These are phyloP conservation scores for Oophaga pumilio DNA, from an alignment of 2,113 vertebrate genomes.

Conservation along the genomic window DNA sequence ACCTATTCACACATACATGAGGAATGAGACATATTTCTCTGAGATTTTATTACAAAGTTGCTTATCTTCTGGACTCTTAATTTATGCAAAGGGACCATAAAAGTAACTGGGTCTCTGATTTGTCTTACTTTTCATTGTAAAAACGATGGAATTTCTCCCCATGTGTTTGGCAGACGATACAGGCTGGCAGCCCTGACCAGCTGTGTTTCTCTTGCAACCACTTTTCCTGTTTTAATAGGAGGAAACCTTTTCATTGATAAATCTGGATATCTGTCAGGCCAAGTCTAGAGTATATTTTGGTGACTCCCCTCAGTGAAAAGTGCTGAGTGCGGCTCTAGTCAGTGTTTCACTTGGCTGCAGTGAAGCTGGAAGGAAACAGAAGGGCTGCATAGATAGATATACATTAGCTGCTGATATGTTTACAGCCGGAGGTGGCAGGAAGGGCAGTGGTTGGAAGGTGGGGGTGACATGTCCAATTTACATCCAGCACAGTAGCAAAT, in stretches of 20 bases:
- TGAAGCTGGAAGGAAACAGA: slow-evolving; percentile 74
- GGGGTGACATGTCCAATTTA: slow-evolving; percentile 25
- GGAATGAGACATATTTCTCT: too few species aligned
- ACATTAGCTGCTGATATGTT: slow-evolving; percentile 57
- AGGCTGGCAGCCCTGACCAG: background rate
- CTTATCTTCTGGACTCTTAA: too few species aligned
- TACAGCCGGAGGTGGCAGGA: slow-evolving; percentile 66
- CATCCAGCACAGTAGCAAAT: slow-evolving; percentile 57
- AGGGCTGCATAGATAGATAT: slow-evolving; percentile 71
- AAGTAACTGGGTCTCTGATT: too few species aligned
- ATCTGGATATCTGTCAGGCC: slow-evolving; percentile 14
- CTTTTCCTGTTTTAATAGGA: slow-evolving; percentile 11
- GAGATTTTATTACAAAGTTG: too few species aligned
- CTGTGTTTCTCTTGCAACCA: slow-evolving; percentile 6
- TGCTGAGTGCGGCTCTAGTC: slow-evolving; percentile 56
- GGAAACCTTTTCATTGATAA: slow-evolving; percentile 54
- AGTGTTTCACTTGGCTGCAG: slow-evolving; percentile 69
- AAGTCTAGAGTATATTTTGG: slow-evolving; percentile 33
- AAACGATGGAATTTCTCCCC: background rate
- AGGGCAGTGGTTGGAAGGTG: slow-evolving; percentile 55
- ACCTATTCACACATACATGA: too few species aligned
- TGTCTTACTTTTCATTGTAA: background rate
- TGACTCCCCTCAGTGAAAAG: slow-evolving; percentile 18
- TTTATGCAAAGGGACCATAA: too few species aligned
- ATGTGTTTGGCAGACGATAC: background rate